These are phyloP conservation scores for Peromyscus maniculatus DNA, from an alignment of 2,113 vertebrate species.

Conservation along the genomic window DNA sequence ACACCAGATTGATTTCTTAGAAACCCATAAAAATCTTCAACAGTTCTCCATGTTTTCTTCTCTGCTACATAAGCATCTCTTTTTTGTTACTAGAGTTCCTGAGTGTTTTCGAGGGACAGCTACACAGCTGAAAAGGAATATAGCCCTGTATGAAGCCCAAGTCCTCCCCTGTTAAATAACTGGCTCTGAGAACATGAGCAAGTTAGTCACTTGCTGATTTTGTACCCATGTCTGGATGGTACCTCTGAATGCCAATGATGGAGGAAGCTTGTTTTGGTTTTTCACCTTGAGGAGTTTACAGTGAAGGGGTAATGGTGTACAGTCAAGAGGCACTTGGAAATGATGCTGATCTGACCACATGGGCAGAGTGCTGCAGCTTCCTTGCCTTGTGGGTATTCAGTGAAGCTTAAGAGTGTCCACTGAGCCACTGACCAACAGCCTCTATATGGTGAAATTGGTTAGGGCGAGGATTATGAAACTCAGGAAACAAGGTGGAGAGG, in stretches of 20 bases:
- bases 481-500: neutral
- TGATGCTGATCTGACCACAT: neutral
- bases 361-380: neutral
- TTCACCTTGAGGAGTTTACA: neutral
- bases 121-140: constrained; percentile 16
- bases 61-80: neutral
- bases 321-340: constrained; percentile 19
- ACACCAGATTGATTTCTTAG: neutral
- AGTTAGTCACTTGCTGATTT: neutral
- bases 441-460: neutral
- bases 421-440: neutral
- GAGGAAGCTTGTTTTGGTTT: neutral
- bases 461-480: constrained; percentile 4
- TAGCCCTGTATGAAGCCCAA: neutral
- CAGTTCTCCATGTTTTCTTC: neutral
- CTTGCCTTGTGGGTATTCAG: neutral
- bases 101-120: neutral
- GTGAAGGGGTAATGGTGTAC: neutral
- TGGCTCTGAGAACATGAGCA: neutral
- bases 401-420: neutral
- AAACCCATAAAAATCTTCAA: neutral
- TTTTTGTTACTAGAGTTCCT: constrained; percentile 27
- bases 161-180: neutral
- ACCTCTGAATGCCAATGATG: neutral
- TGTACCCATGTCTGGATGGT: neutral